Conservation (phyloP, 2,113 vertebrate genomes). For the Edolisoma coerulescens region DNA sequence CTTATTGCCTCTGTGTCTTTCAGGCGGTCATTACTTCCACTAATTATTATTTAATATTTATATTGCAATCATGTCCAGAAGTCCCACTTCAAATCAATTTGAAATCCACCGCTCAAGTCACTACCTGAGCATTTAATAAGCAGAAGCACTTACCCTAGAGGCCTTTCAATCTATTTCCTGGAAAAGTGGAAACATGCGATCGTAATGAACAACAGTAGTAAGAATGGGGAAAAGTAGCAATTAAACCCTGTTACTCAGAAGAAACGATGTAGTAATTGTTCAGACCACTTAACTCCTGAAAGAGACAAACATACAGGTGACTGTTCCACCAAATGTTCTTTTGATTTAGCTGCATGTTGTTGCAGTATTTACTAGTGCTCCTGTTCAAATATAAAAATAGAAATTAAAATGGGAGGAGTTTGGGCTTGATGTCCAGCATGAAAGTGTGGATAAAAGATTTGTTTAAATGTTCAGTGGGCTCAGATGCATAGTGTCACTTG, state of each 20-base stretch:
- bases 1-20: background rate
- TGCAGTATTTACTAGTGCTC: background rate
- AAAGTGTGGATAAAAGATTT: background rate
- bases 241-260: background rate
- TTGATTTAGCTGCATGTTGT: background rate
- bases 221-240: background rate
- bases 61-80: background rate
- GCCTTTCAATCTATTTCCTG: background rate
- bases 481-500: background rate
- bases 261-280: background rate
- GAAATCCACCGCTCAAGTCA: background rate
- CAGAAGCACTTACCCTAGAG: background rate
- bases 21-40: background rate
- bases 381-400: background rate
- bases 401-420: background rate
- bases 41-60: background rate
- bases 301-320: background rate
- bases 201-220: background rate
- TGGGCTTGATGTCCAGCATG: background rate
- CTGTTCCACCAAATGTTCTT: background rate
- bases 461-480: background rate
- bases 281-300: background rate
- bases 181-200: background rate
- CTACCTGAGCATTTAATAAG: background rate
- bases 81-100: background rate